Evolutionary conservation across 2,797 vertebrate genomes (phyloP).

Genomic region (Sebastolobus altivelis): DNA sequence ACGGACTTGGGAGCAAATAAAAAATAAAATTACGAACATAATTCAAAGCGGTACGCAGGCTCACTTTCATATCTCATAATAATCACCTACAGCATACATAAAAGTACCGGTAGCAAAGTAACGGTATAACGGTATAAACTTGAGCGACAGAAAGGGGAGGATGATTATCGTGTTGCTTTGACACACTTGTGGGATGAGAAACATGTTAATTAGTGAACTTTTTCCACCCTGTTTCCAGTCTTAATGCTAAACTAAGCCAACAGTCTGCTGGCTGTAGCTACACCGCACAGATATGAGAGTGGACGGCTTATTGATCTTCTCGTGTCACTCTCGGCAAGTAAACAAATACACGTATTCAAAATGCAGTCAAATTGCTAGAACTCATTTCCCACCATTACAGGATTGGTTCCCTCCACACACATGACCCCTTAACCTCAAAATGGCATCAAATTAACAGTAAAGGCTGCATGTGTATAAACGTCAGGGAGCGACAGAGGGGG

Average conservation of each 20-base stretch:
- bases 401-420: constrained; percentile 4
- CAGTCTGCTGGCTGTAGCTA: neutral
- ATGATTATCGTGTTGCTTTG: constrained; percentile 54
- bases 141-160: constrained; percentile 27
- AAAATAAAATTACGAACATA: too few species aligned
- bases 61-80: too few species aligned
- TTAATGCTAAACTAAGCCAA: neutral
- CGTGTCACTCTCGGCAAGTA: neutral
- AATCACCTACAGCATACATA: too few species aligned
- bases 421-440: constrained; percentile 29
- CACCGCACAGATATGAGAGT: neutral
- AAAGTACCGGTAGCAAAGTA: too few species aligned
- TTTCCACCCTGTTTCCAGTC: too few species aligned
- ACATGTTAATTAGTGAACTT: neutral
- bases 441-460: constrained; percentile 35
- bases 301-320: neutral
- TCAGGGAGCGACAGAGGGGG: constrained; percentile 19
- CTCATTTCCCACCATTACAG: constrained; percentile 25
- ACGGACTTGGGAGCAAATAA: too few species aligned
- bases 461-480: constrained; percentile 3
- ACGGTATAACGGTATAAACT: neutral
- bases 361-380: constrained; percentile 7
- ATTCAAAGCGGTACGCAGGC: too few species aligned
- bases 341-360: neutral
- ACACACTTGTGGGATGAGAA: constrained; percentile 56